Evolutionary conservation across 2,888 invertebrate genomes (phyloP), one percentile per base, ranked within the genome.

Genomic region (Toxonevra muliebris): DNA sequence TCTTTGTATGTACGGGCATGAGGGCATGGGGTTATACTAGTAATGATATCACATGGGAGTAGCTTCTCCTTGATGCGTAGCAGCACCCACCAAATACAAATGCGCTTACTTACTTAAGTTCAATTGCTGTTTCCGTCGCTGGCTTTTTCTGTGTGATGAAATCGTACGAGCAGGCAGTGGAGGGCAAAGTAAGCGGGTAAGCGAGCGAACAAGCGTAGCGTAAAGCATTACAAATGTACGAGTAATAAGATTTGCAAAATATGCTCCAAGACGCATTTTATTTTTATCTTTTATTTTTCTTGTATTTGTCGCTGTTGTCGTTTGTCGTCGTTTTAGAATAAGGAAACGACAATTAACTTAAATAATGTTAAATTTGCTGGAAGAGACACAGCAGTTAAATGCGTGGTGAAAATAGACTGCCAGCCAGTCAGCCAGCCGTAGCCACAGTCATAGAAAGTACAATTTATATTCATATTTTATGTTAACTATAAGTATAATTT

Each of bases 91-190:
- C 2, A 30, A 30, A 30, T 30, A 30, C 69, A 71, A 68, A 70
- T 69, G 68, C 69, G 74, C 70, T 76, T 77, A 79, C 75, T 48
- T 53, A 65, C 43, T 79, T 75, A 73, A 78, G 76, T 76, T 78
- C 79, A 80, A 79, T 79, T 79, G 78, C 66, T 74, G 69, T 76
- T 80, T 79, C 78, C 80, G 80, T 69, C 73, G 66, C 5, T 54
- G 17, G n/a, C 48, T 48, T 20, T 12, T 45, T 15, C 11, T 42
- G 20, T 13, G 8, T 42, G 45, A n/a, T 59, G 13, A 48, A 40
- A 11, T 13, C 57, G 57, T 40, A 13, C 41, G 40, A 30, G 11
- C 10, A 57, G 15, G 41, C 12, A 53, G 53, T 15, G 11, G 48
- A 48, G 13, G 19, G 53, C 53, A 53, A 53, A 17, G 19, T 17